Conservation (phyloP, 2,888 invertebrate genomes). For the Orchesella flavescens region DNA sequence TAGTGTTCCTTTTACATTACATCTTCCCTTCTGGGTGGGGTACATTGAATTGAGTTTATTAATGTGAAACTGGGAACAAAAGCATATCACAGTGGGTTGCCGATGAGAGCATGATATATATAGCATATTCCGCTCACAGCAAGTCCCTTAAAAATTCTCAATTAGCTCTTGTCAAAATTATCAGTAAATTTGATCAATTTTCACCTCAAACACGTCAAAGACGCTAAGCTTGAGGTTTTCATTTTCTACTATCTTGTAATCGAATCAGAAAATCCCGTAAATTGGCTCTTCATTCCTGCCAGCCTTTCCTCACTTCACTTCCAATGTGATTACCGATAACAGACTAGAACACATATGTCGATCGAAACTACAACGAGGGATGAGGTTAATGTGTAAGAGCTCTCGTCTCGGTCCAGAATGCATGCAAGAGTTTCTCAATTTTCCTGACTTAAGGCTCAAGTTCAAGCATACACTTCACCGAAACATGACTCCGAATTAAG, state of each 20-base stretch:
- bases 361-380: not conserved
- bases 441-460: too few relatives aligned
- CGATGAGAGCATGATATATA: too few relatives aligned
- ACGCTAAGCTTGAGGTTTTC: slow-evolving; percentile 4
- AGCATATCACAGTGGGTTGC: too few relatives aligned
- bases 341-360: too few relatives aligned
- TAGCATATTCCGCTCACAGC: too few relatives aligned
- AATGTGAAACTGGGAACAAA: too few relatives aligned
- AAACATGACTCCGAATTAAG: too few relatives aligned
- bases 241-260: slow-evolving; percentile 41
- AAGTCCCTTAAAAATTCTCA: slow-evolving; percentile 23
- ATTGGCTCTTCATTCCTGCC: slow-evolving; percentile 41
- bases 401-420: not conserved
- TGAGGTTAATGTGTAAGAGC: not conserved
- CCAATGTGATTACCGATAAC: too few relatives aligned
- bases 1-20: too few relatives aligned
- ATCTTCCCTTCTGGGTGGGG: too few relatives aligned
- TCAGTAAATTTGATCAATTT: slow-evolving; percentile 47
- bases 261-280: slow-evolving; percentile 55
- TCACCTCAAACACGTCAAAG: slow-evolving; percentile 37
- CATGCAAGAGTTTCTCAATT: not conserved
- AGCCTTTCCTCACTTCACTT: slow-evolving; percentile 23
- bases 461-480: too few relatives aligned
- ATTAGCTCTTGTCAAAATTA: slow-evolving; percentile 57
- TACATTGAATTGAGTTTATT: too few relatives aligned